phyloP scores from a whole-genome alignment of 2,797 vertebrate genomes.

The Synaphobranchus kaupii region DNA sequence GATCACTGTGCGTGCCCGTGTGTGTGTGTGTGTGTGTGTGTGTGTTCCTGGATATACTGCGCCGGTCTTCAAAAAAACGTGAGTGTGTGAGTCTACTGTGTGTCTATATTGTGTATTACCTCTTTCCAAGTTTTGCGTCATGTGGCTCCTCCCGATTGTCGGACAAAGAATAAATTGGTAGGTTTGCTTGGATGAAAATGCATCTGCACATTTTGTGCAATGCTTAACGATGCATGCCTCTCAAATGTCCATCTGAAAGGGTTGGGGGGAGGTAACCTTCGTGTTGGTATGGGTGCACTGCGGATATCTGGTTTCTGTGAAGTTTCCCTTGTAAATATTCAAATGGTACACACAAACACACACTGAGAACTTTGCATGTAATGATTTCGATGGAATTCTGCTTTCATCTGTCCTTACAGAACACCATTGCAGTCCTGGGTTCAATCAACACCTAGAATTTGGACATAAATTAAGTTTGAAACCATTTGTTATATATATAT shows the following conservation, averaged over 20 bases:
- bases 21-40: neutral
- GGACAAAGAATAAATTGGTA: neutral
- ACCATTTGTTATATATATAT: no score
- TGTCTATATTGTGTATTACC: neutral
- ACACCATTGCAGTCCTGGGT: no score
- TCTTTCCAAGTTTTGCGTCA: neutral
- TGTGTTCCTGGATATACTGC: neutral
- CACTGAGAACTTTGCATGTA: conserved; percentile 23
- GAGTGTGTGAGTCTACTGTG: neutral
- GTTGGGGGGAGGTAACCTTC: neutral
- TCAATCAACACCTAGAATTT: no score
- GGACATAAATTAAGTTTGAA: no score
- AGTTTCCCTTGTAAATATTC: neutral
- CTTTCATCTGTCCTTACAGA: no score
- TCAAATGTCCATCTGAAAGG: neutral
- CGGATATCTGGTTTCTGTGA: neutral
- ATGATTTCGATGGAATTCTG: no score
- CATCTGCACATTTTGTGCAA: neutral
- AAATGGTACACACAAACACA: neutral
- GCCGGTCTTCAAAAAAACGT: neutral
- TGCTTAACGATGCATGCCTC: neutral
- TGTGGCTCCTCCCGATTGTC: neutral
- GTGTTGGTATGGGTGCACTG: neutral
- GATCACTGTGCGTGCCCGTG: neutral
- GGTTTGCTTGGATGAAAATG: neutral